Evolutionary conservation across 2,888 invertebrate species (phyloP).

Genomic region (Sinhomidia bicolor): DNA sequence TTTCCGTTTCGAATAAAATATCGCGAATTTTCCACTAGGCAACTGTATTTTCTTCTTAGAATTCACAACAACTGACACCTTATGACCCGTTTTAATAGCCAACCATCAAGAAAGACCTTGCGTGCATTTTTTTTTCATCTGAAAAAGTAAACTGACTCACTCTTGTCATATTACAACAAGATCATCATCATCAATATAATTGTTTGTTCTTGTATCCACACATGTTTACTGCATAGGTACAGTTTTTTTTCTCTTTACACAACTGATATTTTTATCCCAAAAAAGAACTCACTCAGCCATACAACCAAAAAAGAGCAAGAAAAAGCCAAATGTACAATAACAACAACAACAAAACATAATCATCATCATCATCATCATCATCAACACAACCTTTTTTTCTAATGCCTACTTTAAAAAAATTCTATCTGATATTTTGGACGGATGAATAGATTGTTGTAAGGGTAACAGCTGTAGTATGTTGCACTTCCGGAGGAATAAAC

Average conservation of each 20-base stretch:
- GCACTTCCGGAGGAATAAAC: slow-evolving; percentile 78
- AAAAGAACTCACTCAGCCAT: slow-evolving; percentile 3
- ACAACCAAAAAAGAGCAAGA: not conserved
- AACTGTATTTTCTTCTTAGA: slow-evolving; percentile 13
- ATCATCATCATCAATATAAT: not conserved
- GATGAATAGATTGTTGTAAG: slow-evolving; percentile 5
- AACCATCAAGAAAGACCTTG: not conserved
- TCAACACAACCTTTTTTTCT: slow-evolving; percentile 13
- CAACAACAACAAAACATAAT: slow-evolving; percentile 15
- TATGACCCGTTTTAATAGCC: not conserved
- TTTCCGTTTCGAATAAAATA: not conserved
- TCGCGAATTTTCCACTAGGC: not conserved
- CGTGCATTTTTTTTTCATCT: slow-evolving; percentile 22
- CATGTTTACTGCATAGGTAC: not conserved
- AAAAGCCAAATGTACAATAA: not conserved
- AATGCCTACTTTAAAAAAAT: not conserved
- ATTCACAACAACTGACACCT: not conserved
- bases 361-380: too few species aligned
- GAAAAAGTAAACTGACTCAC: not conserved
- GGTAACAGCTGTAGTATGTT: slow-evolving; percentile 78
- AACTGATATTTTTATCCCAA: not conserved
- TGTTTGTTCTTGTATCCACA: not conserved
- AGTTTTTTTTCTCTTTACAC: slow-evolving; percentile 1
- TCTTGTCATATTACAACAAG: not conserved
- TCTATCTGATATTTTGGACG: slow-evolving; percentile 7